Conservation (phyloP, 2,888 invertebrate species). For the Tetragonula carbonaria region DNA sequence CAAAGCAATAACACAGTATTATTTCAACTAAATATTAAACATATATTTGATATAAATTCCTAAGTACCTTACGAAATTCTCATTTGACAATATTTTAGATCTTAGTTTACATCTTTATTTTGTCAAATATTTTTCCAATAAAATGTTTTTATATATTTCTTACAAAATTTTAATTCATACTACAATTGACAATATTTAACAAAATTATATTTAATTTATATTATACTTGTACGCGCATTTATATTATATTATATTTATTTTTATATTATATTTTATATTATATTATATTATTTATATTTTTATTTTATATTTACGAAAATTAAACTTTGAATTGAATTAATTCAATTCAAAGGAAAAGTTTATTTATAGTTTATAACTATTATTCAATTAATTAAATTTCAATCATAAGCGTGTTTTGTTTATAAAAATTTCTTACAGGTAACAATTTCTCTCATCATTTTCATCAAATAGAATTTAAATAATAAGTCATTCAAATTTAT, state of each 20-base stretch:
- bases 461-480: too few relatives aligned
- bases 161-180: not conserved
- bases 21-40: not conserved
- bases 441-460: too few relatives aligned
- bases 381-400: too few relatives aligned
- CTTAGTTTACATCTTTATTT: not conserved
- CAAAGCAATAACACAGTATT: too few relatives aligned
- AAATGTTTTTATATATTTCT: not conserved
- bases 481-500: too few relatives aligned
- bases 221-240: not conserved
- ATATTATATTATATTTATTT: too few relatives aligned
- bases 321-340: too few relatives aligned
- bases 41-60: not conserved
- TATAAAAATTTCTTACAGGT: too few relatives aligned
- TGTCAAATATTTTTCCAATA: not conserved
- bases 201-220: not conserved
- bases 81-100: not conserved
- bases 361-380: too few relatives aligned
- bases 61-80: not conserved
- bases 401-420: too few relatives aligned
- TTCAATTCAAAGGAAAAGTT: not conserved
- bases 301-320: not conserved
- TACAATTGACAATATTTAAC: not conserved
- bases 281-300: too few relatives aligned
- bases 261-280: too few relatives aligned